Conservation (phyloP, 2,113 vertebrate species). For the Willisornis vidua region DNA sequence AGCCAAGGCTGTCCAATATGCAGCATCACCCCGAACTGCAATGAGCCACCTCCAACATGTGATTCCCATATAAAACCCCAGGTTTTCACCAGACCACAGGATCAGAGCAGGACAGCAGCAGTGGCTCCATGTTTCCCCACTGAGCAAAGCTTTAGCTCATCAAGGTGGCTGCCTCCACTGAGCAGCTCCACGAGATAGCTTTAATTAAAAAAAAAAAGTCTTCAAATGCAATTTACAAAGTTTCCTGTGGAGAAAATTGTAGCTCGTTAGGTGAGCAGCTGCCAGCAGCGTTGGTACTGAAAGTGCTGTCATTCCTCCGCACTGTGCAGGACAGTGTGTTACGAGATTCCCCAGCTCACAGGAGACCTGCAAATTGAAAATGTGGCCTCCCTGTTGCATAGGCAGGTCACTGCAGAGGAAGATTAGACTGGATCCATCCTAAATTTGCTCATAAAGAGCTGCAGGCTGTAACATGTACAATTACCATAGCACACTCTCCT, state of each 20-base stretch:
- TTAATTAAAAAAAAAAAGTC: slow-evolving; percentile 42
- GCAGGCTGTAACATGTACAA: not conserved
- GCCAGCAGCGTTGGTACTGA: not conserved
- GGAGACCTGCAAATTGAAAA: slow-evolving; percentile 66
- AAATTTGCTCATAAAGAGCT: slow-evolving; percentile 35
- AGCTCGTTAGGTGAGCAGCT: not conserved
- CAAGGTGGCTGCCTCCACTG: not conserved
- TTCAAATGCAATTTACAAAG: slow-evolving; percentile 59
- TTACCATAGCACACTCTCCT: not conserved
- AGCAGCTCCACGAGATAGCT: not conserved
- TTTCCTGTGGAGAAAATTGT: slow-evolving; percentile 59
- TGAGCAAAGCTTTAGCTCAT: not conserved
- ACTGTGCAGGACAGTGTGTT: not conserved
- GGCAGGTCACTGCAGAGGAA: not conserved
- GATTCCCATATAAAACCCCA: not conserved
- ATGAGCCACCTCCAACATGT: rapidly evolving
- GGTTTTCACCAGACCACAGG: not conserved
- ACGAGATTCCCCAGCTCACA: slow-evolving; percentile 47
- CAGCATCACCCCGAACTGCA: rapidly evolving
- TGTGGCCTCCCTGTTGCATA: not conserved
- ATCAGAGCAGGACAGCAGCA: not conserved
- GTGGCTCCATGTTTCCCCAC: not conserved
- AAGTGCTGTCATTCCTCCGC: not conserved
- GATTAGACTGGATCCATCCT: not conserved
- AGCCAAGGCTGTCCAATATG: not conserved